Evolutionary conservation across 2,888 invertebrate species (phyloP).

Genomic region (Cactoblastis cactorum): DNA sequence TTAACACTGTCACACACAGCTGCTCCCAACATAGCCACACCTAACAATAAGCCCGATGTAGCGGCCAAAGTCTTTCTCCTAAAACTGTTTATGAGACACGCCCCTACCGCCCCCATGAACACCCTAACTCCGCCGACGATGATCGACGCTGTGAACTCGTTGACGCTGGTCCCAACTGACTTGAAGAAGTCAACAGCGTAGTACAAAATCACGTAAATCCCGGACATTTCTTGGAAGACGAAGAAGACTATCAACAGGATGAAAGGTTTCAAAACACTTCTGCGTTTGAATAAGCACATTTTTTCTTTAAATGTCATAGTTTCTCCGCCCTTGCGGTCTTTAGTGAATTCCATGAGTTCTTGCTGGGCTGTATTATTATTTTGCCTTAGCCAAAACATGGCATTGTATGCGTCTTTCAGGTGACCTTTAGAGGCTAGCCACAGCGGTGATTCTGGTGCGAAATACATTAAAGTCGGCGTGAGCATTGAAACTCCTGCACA

Average conservation of each 20-base stretch:
- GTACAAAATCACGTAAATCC: constrained; percentile 85
- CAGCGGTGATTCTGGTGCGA: constrained; percentile 84
- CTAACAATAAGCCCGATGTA: constrained; percentile 82
- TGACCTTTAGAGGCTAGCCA: constrained; percentile 82
- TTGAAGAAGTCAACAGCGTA: constrained; percentile 86
- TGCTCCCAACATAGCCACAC: constrained; percentile 83
- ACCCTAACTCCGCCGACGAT: constrained; percentile 84
- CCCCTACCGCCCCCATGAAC: constrained; percentile 83
- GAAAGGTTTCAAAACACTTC: constrained; percentile 84
- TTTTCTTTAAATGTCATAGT: constrained; percentile 61
- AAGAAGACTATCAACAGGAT: constrained; percentile 82
- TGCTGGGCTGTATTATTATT: constrained; percentile 81
- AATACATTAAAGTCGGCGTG: constrained; percentile 79
- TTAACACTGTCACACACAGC: constrained; percentile 78
- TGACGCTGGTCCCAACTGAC: constrained; percentile 81
- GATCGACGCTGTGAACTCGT: constrained; percentile 84
- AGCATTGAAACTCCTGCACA: constrained; percentile 80
- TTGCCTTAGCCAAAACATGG: constrained; percentile 83
- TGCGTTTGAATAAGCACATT: constrained; percentile 62
- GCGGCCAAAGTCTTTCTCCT: constrained; percentile 82
- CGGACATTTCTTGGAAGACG: constrained; percentile 85
- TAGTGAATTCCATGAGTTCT: constrained; percentile 81
- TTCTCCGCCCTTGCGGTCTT: constrained; percentile 58
- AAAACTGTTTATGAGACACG: constrained; percentile 82
- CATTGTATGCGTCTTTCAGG: constrained; percentile 79